Conservation (phyloP, 2,888 invertebrate genomes). For the Calliopum simillimum region DNA sequence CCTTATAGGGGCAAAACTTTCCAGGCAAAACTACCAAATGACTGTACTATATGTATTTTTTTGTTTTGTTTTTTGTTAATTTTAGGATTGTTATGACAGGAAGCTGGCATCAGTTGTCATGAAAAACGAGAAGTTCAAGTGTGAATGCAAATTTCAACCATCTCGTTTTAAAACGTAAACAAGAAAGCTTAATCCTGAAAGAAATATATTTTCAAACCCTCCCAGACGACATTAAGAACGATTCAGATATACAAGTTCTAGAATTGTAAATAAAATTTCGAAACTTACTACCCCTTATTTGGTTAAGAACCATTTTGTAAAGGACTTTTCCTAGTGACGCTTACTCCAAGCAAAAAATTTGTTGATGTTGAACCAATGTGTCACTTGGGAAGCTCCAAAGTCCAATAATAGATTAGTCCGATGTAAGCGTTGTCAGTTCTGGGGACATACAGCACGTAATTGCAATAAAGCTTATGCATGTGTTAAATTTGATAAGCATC, state of each 20-base stretch:
- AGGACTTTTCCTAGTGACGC: constrained; percentile 6
- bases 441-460: constrained; percentile 22
- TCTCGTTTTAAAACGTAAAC: too few relatives aligned
- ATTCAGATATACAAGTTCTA: neutral
- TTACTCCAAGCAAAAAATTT: neutral
- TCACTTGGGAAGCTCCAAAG: constrained; percentile 5
- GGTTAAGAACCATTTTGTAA: neutral
- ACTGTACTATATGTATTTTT: too few relatives aligned
- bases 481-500: constrained; percentile 21
- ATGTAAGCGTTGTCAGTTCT: constrained; percentile 12
- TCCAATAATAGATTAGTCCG: neutral
- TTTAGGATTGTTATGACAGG: too few relatives aligned
- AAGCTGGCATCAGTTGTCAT: too few relatives aligned
- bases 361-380: neutral
- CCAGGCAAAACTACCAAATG: too few relatives aligned
- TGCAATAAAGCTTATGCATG: constrained; percentile 18
- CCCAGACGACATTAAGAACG: neutral
- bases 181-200: neutral
- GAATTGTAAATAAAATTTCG: neutral
- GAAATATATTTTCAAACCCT: constrained; percentile 5
- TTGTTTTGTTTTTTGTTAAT: too few relatives aligned
- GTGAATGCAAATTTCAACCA: too few relatives aligned
- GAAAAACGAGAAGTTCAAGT: too few relatives aligned
- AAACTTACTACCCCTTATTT: constrained; percentile 3
- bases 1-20: too few relatives aligned